Percentiles rank a stretch among this genome's conserved stretches.
Conservation (phyloP, 1,140 invertebrate genomes). For the Cataglyphis hispanica region DNA sequence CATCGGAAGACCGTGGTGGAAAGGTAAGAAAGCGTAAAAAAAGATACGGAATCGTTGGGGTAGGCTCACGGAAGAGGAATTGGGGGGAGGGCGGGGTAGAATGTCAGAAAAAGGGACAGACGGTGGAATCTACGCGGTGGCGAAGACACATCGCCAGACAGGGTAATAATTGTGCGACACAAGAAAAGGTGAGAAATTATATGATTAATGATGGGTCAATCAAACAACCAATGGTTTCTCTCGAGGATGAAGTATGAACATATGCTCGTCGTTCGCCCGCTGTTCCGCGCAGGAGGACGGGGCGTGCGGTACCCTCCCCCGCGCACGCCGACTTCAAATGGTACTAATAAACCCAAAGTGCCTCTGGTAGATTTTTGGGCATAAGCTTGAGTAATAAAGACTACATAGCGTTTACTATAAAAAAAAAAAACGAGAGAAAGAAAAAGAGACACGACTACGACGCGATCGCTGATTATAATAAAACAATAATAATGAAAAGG, state of each 20-base stretch:
- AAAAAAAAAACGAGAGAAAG: slow-evolving; percentile 48
- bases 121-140: slow-evolving; percentile 43
- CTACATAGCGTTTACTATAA: slow-evolving; percentile 79
- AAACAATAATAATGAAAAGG: slow-evolving; percentile 65
- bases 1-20: slow-evolving; percentile 79
- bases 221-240: slow-evolving; percentile 17
- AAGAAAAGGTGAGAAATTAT: slow-evolving; percentile 65
- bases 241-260: slow-evolving; percentile 47
- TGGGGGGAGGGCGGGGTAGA: slow-evolving; percentile 65
- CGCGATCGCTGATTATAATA: slow-evolving; percentile 72
- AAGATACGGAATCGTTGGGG: slow-evolving; percentile 68
- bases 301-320: slow-evolving; percentile 78
- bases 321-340: slow-evolving; percentile 85
- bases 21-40: slow-evolving; percentile 69
- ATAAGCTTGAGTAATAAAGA: slow-evolving; percentile 86
- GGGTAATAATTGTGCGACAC: slow-evolving; percentile 65
- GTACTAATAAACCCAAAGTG: slow-evolving; percentile 87
- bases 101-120: slow-evolving; percentile 13
- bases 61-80: slow-evolving; percentile 70
- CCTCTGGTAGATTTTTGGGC: slow-evolving; percentile 87
- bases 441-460: slow-evolving; percentile 68
- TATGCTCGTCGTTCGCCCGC: slow-evolving; percentile 71
- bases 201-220: slow-evolving; percentile 15
- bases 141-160: slow-evolving; percentile 63
- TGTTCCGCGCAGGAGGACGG: slow-evolving; percentile 65